These are phyloP conservation scores for Oreochromis mossambicus DNA, from an alignment of 2,797 vertebrate species.

Conservation along the genomic window DNA sequence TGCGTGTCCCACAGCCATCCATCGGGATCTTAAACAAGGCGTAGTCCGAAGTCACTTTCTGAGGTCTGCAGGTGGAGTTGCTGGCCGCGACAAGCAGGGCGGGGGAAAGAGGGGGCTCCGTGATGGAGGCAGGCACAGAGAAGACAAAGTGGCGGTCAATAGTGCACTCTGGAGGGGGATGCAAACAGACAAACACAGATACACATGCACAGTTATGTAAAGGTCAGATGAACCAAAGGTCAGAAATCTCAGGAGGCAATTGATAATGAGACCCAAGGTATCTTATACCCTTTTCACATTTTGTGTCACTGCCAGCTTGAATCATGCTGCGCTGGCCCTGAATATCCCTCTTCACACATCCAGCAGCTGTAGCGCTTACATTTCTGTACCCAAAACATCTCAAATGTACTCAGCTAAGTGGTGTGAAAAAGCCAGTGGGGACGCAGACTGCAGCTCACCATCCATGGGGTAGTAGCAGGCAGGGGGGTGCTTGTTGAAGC, in stretches of 20 bases:
- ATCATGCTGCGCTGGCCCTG: conserved; percentile 14
- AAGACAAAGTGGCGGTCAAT: conserved; percentile 80
- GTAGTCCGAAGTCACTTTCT: conserved; percentile 61
- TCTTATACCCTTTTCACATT: conserved; percentile 49
- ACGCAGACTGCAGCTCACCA: conserved; percentile 60
- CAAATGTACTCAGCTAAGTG: conserved; percentile 36
- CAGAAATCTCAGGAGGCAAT: conserved; percentile 58
- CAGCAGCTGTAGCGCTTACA: conserved; percentile 15
- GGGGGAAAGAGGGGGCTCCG: conserved; percentile 70
- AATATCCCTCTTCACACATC: conserved; percentile 36
- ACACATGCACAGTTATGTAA: conserved; percentile 21
- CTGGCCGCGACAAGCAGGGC: conserved; percentile 59
- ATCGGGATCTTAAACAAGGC: conserved; percentile 79
- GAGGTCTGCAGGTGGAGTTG: conserved; percentile 67
- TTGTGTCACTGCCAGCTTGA: conserved; percentile 38
- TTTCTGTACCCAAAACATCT: conserved; percentile 27
- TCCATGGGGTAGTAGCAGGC: conserved; percentile 80
- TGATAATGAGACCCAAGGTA: conserved; percentile 62
- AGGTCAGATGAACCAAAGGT: conserved; percentile 64
- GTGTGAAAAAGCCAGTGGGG: conserved; percentile 42
- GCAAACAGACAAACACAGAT: conserved; percentile 11
- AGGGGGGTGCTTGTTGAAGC: conserved; percentile 56
- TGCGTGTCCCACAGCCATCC: conserved; percentile 73
- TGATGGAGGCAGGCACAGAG: conserved; percentile 69
- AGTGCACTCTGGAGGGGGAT: conserved; percentile 74